Percentiles rank a stretch among this genome's conserved stretches.
These are phyloP conservation scores for Pinctada fucata DNA, from an alignment of 2,888 invertebrate species.

Conservation along the genomic window DNA sequence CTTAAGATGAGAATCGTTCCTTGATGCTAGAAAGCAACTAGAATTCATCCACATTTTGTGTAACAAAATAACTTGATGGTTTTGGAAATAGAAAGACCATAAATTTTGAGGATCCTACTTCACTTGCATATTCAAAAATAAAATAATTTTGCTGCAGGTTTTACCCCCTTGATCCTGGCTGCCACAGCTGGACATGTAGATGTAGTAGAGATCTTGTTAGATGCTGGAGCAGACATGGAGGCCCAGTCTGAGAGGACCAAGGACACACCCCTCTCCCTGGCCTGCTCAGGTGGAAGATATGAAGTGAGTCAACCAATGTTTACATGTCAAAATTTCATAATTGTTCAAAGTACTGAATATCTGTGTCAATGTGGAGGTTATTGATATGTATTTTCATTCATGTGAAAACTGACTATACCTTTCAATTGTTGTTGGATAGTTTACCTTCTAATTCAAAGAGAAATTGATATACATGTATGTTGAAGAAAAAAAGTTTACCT, in stretches of 20 bases:
- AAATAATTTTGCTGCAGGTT: constrained; percentile 80
- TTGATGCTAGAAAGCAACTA: no score
- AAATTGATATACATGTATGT: no score
- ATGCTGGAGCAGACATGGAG: constrained; percentile 97
- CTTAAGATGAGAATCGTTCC: no score
- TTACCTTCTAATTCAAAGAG: no score
- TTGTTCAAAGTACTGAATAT: not conserved
- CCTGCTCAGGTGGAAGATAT: constrained; percentile 97
- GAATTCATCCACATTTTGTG: no score
- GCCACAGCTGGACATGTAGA: constrained; percentile 95
- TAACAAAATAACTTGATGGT: no score
- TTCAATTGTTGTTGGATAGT: no score
- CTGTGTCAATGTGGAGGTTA: not conserved
- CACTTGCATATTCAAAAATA: no score
- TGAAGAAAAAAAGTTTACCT: no score
- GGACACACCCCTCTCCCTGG: constrained; percentile 97
- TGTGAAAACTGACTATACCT: not conserved
- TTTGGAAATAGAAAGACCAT: no score
- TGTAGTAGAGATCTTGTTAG: constrained; percentile 94
- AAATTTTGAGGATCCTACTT: no score
- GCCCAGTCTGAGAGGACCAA: constrained; percentile 99
- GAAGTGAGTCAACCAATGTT: constrained; percentile 80
- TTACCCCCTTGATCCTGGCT: constrained; percentile 96
- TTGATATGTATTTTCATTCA: not conserved
- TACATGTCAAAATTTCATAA: constrained; percentile 1